Evolutionary conservation across 2,797 vertebrate species (phyloP), one percentile per base, ranked within the genome.

Genomic region (Oceanodroma leucorhoa): DNA sequence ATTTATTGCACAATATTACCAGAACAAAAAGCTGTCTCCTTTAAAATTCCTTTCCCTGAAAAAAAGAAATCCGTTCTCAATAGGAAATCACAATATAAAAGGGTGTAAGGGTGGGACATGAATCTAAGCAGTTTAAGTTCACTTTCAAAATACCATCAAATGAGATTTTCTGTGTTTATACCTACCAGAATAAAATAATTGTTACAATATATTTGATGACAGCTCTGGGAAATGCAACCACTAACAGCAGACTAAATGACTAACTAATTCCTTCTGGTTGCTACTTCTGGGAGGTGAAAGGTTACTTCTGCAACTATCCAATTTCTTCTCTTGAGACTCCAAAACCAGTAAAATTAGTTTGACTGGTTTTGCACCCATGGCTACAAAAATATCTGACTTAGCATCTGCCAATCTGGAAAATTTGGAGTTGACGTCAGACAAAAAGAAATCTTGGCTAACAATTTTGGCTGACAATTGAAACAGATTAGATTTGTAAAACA

Each of bases 241-340:
- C 95, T 71, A 96, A 79, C 73, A 91, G 76, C 57, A 96, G 93
- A 93, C 85, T 91, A 88, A 96, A 97, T 94, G 71, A 95, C 94
- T 97, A 97, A 97, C 94, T 88, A 84, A 95, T 96, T 98, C 97
- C 95, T 97, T 98, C 95, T 97, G 97, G 87, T 94, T 91, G 82
- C 91, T 96, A 45, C 97, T 95, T 97, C 87, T 97, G 67, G 24
- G 62, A 96, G 96, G 88, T 95, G 95, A 97, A 97, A 97, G 95
- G 91, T 97, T 97, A 95, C 65, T 96, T 95, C 64, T 96, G 57
- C 81, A 45, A 94, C 83, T 97, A 93, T 97, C 76, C 61, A 81
- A 58, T 98, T 97, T 97, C 92, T 94, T 91, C 94, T 97, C 90
- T 36, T 38, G 83, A 96, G 96, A 97, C 79, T 91, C 50, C 53